phyloP scores from a whole-genome alignment of 2,888 invertebrate genomes.

The Leptinotarsa tumamoca region DNA sequence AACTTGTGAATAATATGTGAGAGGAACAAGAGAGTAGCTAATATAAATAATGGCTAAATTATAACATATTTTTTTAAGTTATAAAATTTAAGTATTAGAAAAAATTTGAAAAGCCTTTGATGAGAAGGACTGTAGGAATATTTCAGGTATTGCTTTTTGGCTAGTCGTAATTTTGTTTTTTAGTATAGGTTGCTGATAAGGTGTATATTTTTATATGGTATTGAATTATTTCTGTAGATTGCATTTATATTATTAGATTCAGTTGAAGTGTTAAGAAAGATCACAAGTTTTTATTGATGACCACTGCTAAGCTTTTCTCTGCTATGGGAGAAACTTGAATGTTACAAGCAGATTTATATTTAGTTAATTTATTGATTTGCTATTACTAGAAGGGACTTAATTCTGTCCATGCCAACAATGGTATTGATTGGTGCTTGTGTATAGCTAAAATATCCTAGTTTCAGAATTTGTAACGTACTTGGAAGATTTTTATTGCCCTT shows the following conservation, averaged over 20 bases:
- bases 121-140: constrained; percentile 31
- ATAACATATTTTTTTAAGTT: constrained; percentile 21
- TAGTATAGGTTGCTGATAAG: constrained; percentile 42
- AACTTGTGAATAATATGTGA: constrained; percentile 18
- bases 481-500: not conserved
- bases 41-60: constrained; percentile 17
- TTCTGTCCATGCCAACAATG: not conserved
- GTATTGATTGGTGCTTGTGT: not conserved
- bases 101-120: constrained; percentile 13
- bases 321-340: not conserved
- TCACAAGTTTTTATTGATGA: not conserved
- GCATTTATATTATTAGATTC: constrained; percentile 24
- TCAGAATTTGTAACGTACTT: not conserved
- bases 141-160: constrained; percentile 46
- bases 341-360: not conserved
- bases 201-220: constrained; percentile 46
- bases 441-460: not conserved
- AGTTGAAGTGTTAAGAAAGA: not conserved
- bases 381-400: constrained; percentile 2
- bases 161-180: constrained; percentile 53
- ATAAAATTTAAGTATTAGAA: constrained; percentile 9
- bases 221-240: constrained; percentile 34
- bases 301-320: constrained; percentile 8
- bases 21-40: constrained; percentile 15
- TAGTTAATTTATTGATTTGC: constrained; percentile 15